Evolutionary conservation across 2,113 vertebrate genomes (phyloP), one percentile per base, ranked within the genome.

Genomic region (Calidris pugnax): DNA sequence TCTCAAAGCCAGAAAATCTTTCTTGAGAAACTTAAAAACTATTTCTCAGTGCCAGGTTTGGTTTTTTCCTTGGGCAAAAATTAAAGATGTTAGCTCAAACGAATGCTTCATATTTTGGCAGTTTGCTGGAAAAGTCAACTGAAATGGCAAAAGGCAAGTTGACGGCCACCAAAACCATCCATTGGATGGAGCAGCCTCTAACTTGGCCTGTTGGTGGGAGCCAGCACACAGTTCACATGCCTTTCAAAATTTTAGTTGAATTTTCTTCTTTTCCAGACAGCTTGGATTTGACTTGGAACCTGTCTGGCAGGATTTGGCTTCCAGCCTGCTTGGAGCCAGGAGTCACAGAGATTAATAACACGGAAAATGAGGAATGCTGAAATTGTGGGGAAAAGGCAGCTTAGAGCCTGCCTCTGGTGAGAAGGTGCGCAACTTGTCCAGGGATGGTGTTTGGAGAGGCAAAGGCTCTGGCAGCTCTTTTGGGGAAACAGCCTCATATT

Each of bases 291-390:
- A 1, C 74, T 93, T 79, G 91, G 89, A 93, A 93, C 53, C 57
- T 60, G 47, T 92, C 91, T 94, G 91, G 93, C 91, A 95, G 87
- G 12, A 14, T 47, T 82, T 95, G 91, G 93, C 91, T 72, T 68
- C 66, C 74, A 78, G 93, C 78, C 93, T 56, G 43, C 91, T 79
- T 41, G 77, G 62, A 96, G 85, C 73, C 1, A 21, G 32, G 48
- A 35, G 51, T 48, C 10, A 1, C 3, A 4, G 87, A 94, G 91
- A 96, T 94, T 91, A 91, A 95, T 87, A 91, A 63, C 87, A 89
- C 57, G 89, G 95, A 97, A 96, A 95, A 93, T 23, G 53, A 96
- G 91, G 91, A 92, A 87, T 7, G 9, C 43, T 92, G 79, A 88
- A 95, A 66, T 6, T 75, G 81, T 64, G 81, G 89, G 87, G 50